phyloP scores from a whole-genome alignment of 2,113 vertebrate genomes.

The Gobio gobio region DNA sequence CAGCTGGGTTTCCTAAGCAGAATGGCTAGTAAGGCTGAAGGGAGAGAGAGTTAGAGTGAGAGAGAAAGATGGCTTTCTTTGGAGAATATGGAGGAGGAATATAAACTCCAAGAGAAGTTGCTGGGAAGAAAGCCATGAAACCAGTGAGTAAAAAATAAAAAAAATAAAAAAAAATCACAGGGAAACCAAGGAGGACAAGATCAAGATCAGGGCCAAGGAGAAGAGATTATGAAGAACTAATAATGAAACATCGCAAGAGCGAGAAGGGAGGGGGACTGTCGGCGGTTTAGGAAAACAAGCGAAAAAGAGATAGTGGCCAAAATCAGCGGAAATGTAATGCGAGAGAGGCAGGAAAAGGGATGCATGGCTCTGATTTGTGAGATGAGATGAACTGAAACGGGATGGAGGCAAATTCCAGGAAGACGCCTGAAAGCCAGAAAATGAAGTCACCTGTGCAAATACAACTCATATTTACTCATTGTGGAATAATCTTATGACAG shows the following conservation, averaged over 20 bases:
- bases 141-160: constrained; percentile 44
- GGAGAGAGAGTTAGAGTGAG: constrained; percentile 52
- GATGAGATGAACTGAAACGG: constrained; percentile 56
- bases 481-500: constrained; percentile 52
- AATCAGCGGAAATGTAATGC: constrained; percentile 58
- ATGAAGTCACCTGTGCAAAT: constrained; percentile 64
- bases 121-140: constrained; percentile 78
- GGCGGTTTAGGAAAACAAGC: constrained; percentile 82
- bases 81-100: constrained; percentile 67
- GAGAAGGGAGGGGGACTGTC: constrained; percentile 52
- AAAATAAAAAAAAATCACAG: constrained; percentile 30
- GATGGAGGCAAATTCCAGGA: constrained; percentile 52
- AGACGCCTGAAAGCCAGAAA: constrained; percentile 50
- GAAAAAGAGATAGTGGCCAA: constrained; percentile 77
- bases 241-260: constrained; percentile 72
- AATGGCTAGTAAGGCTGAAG: constrained; percentile 57
- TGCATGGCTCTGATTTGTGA: constrained; percentile 60
- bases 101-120: constrained; percentile 68
- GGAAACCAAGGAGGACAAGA: constrained; percentile 58
- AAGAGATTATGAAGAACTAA: constrained; percentile 82
- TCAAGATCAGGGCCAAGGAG: constrained; percentile 68
- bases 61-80: constrained; percentile 59
- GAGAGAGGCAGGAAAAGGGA: constrained; percentile 59
- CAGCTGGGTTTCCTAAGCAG: constrained; percentile 85
- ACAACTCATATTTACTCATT: constrained; percentile 53